phyloP scores from a whole-genome alignment of 1,140 invertebrate genomes.

The Thaumetopoea pityocampa region DNA sequence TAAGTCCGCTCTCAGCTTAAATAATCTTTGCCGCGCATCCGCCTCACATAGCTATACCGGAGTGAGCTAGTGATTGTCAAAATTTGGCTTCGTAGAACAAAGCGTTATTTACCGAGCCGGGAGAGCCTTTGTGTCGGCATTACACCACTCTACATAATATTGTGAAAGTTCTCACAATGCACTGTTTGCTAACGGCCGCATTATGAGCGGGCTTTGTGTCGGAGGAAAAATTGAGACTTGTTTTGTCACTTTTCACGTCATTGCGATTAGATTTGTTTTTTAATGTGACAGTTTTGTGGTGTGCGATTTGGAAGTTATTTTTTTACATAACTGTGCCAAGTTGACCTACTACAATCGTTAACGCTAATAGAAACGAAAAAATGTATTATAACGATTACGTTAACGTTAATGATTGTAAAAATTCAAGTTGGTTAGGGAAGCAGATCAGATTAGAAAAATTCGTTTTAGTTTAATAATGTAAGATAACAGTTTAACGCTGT shows the following conservation, averaged over 20 bases:
- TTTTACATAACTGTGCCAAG: no score
- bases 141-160: slow-evolving; percentile 74
- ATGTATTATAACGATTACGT: no score
- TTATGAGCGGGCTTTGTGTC: slow-evolving; percentile 51
- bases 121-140: slow-evolving; percentile 63
- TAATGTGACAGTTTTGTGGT: neutral
- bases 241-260: slow-evolving; percentile 44
- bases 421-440: no score
- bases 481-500: no score
- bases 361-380: no score
- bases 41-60: slow-evolving; percentile 45
- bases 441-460: no score
- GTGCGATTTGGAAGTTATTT: slow-evolving; percentile 9
- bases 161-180: slow-evolving; percentile 70
- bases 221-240: slow-evolving; percentile 44
- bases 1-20: no score
- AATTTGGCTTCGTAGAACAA: slow-evolving; percentile 75
- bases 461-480: no score
- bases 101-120: slow-evolving; percentile 70
- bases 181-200: slow-evolving; percentile 58
- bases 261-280: slow-evolving; percentile 42
- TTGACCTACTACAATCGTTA: no score
- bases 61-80: slow-evolving; percentile 74
- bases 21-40: slow-evolving; percentile 48
- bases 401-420: no score